Base-by-base conservation (phyloP, 2,797 vertebrate species). In the Aulostomus chinensis region DNA sequence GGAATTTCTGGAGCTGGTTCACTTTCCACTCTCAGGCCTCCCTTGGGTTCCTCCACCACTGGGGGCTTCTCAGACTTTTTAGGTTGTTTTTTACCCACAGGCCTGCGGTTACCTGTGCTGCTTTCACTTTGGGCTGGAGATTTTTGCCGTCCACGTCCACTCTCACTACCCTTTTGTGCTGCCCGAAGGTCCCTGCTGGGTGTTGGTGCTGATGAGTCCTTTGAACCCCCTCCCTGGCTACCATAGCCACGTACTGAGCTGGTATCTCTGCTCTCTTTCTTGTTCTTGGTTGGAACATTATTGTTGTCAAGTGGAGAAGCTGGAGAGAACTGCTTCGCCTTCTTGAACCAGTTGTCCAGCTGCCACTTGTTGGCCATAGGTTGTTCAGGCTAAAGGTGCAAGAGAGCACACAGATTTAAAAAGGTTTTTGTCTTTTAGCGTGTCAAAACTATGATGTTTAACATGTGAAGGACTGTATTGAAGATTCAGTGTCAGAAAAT, bases 281-380 rank as follows among this genome's bases (percentile, higher is more conserved):
- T 97, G 86, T 94, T 94, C 73, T 95, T 94, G 2, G 94, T 91
- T 37, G 93, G 93, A 65, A 93, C 93, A 15, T 78, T 90, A 67
- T 90, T 95, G 82, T 92, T 95, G 72, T 98, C 95, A 75, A 94
- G 93, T 0, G 96, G 97, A 63, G 96, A 98, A 35, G 96, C 94
- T 31, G 96, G 95, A 33, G 94, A 97, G 43, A 93, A 93, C 91
- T 94, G 94, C 63, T 95, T 97, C 3, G 93, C 90, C 80, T 97
- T 98, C 84, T 96, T 96, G 67, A 99, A 84, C 97, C 97, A 99
- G 80, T 99, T 99, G 81, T 99, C 95, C 84, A 99, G 90, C 32
- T 98, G 96, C 97, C 97, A 99, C 77, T 98, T 99, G 88, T 98
- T 98, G 52, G 94, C 93, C 52, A 91, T 93, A 0, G 94, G 94